Evolutionary conservation across 2,113 vertebrate genomes (phyloP).

Genomic region (Callipepla squamata): DNA sequence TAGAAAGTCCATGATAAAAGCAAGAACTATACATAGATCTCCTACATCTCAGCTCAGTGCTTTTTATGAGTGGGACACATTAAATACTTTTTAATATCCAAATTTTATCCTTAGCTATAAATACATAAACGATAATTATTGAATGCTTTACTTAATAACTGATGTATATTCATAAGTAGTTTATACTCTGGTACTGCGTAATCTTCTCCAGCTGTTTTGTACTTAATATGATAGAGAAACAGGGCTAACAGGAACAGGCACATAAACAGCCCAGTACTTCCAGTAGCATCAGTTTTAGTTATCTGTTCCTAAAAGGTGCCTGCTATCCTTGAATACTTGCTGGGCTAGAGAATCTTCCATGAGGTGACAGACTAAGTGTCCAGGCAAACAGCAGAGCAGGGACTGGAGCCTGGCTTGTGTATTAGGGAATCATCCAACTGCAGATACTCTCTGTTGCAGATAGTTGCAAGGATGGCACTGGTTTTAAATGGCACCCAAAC

Average conservation of each 20-base stretch:
- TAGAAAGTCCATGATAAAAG: not conserved
- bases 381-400: not conserved
- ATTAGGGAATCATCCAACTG: not conserved
- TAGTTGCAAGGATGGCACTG: not conserved
- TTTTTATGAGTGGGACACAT: not conserved
- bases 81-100: not conserved
- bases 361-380: not conserved
- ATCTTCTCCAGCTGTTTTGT: not conserved
- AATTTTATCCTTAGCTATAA: not conserved
- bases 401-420: fast-evolving
- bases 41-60: not conserved
- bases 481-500: not conserved
- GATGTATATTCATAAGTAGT: not conserved
- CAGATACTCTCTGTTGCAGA: not conserved
- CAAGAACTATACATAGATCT: not conserved
- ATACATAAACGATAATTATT: not conserved
- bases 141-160: not conserved
- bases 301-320: not conserved
- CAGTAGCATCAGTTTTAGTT: not conserved
- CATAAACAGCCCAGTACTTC: not conserved
- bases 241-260: not conserved
- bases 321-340: not conserved
- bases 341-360: not conserved
- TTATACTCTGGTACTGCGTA: not conserved
- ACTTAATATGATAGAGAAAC: not conserved